Evolutionary conservation across 2,113 vertebrate genomes (phyloP), one percentile per base, ranked within the genome.

Genomic region (Ailuropoda melanoleuca): DNA sequence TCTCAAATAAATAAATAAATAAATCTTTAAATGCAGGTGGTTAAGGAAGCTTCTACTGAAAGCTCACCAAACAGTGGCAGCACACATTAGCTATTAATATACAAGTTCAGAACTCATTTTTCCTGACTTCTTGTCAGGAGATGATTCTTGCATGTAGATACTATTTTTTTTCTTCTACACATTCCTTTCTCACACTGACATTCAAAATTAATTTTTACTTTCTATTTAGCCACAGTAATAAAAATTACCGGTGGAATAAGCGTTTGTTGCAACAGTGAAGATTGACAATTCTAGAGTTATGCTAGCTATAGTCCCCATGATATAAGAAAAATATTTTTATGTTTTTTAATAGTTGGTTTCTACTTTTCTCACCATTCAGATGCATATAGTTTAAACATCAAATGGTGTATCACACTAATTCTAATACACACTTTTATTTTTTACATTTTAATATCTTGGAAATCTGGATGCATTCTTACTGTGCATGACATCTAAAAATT

Each of bases 161-260:
- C 7, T 34, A 68, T 18, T 55, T 55, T 17, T 17, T 97, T 96
- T 95, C 19, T 86, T 64, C 68, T 77, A 29, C 37, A 78, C 6
- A 72, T 34, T 64, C 90, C 19, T 90, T 93, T 94, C 56, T 72
- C 56, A 34, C 26, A 56, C 43, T 94, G 34, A 70, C 10, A 77
- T 64, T 81, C 75, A 93, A 72, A 97, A 92, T 96, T 85, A 88
- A 77, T 39, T 83, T 91, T 95, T 64, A 85, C 34, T 14, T 9
- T 39, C 55, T 88, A 34, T 81, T 92, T 74, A 88, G 14, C 7
- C 55, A 8, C 29, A 97, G 90, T 88, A 56, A 62, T 84, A 97
- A 92, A 89, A 91, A 75, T 46, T 90, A n/a, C 29, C 60, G 87
- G 13, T 75, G 1, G 23, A 68, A 74, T 97, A 96, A 74, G 5